Conservation (phyloP, 1,140 invertebrate species). For the Scaptomyza graminum region DNA sequence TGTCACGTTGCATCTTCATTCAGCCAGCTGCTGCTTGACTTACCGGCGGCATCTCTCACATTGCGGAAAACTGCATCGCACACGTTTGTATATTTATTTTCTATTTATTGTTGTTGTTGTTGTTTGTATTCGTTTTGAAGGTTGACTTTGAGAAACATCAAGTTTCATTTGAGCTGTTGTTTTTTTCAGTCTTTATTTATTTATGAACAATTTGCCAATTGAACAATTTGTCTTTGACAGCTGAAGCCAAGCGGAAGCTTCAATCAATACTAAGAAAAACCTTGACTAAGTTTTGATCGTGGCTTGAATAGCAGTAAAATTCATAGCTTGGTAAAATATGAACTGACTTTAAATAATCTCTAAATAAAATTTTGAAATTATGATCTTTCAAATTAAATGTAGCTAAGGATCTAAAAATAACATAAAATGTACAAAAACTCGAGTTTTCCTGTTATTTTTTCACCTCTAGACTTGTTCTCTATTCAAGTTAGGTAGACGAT, state of each 20-base stretch:
- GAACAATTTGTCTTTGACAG: constrained; percentile 48
- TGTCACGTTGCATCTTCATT: constrained; percentile 23
- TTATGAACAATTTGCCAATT: constrained; percentile 37
- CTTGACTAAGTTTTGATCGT: constrained; percentile 2
- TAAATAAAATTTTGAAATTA: no score
- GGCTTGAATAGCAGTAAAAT: no score
- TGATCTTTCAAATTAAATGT: no score
- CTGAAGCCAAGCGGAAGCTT: constrained; percentile 31
- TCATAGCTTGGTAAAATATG: no score
- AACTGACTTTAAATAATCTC: no score
- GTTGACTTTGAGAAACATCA: constrained; percentile 59
- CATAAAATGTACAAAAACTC: no score
- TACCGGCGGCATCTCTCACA: constrained; percentile 42
- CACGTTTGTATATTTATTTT: constrained; percentile 57
- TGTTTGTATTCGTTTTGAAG: constrained; percentile 63
- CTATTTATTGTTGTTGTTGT: neutral
- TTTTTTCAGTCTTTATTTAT: no score
- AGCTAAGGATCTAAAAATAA: no score
- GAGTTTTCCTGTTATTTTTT: no score
- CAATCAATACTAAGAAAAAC: neutral
- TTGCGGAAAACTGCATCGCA: constrained; percentile 78
- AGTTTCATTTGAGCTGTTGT: constrained; percentile 45
- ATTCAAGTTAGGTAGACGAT: no score
- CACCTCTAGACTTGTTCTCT: no score
- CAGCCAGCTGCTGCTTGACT: constrained; percentile 3